Base-by-base conservation (phyloP, 2,888 invertebrate species). In the Thera britannica region DNA sequence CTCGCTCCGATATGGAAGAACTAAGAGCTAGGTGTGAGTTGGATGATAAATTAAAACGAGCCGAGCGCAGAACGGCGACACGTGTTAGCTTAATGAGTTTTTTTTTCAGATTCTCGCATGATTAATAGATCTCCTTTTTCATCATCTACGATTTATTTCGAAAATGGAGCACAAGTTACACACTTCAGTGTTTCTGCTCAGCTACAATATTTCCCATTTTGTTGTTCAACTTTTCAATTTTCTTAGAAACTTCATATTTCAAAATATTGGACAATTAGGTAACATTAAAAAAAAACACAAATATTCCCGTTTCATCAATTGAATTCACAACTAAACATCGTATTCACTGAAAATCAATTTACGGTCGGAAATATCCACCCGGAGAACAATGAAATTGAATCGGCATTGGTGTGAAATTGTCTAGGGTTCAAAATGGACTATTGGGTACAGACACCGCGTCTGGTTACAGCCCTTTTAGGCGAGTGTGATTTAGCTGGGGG, bases 21-120 rank as follows among this genome's bases (percentile, higher is more conserved):
- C 81, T 88, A 87, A 84, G 78, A 81, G 86, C 82, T 85, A 85
- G 85, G 82, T 84, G 85, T 62, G 68, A 68, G 62, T 81, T 82
- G 83, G 84, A 85, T 91, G 88, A 92, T 92, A 89, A 93, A 93
- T 92, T 93, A 89, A 89, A 90, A 84, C 75, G 84, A 78, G 79
- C 75, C 73, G 78, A 82, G 81, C 79, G 55, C 35, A 41, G 44
- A 3, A 9, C 41, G 41, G 5, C 41, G 82, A 82, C 86, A 78
- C 82, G 81, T 83, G 80, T 81, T 81, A 79, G 70, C 73, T 76
- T 82, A 80, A 84, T 82, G 82, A 86, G 79, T 74, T 82, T 83
- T 64, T 44, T 81, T 80, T 82, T 72, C 77, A 72, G 77, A 79
- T 62, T 67, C 60, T 67, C 60, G 9, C 6, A 58, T 58, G 54